Percentiles rank a stretch among this genome's conserved stretches.
Conservation (phyloP, 2,113 vertebrate genomes). For the Anoura caudifer region DNA sequence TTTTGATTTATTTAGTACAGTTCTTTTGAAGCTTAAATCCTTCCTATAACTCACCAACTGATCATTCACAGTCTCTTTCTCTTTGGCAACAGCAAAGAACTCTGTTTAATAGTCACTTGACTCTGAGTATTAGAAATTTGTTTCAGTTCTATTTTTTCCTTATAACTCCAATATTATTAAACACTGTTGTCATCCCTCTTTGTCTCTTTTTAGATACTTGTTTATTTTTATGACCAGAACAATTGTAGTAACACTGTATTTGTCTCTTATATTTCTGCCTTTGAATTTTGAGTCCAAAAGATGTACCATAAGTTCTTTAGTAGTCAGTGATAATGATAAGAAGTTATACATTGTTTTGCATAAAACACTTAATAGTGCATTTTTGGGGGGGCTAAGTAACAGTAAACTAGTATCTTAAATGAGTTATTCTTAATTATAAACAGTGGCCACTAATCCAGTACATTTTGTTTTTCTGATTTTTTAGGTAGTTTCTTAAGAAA, state of each 20-base stretch:
- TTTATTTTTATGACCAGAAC: neutral
- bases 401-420: neutral
- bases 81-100: neutral
- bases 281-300: constrained; percentile 27
- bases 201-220: neutral
- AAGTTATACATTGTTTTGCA: constrained; percentile 22
- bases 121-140: neutral
- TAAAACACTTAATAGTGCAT: neutral
- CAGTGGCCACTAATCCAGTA: neutral
- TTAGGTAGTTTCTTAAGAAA: constrained; percentile 15
- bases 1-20: neutral
- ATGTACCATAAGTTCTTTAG: neutral
- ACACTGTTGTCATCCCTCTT: neutral
- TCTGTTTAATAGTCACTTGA: neutral
- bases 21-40: neutral
- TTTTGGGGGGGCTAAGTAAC: neutral
- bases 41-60: neutral
- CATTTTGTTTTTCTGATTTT: constrained; percentile 8
- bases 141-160: neutral
- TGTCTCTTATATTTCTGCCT: neutral
- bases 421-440: constrained; percentile 19
- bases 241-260: neutral
- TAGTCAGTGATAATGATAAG: neutral
- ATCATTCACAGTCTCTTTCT: neutral
- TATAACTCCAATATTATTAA: neutral